Percentiles rank a stretch among this genome's conserved stretches.
phyloP scores from a whole-genome alignment of 2,113 vertebrate species.

The Callorhinus ursinus region DNA sequence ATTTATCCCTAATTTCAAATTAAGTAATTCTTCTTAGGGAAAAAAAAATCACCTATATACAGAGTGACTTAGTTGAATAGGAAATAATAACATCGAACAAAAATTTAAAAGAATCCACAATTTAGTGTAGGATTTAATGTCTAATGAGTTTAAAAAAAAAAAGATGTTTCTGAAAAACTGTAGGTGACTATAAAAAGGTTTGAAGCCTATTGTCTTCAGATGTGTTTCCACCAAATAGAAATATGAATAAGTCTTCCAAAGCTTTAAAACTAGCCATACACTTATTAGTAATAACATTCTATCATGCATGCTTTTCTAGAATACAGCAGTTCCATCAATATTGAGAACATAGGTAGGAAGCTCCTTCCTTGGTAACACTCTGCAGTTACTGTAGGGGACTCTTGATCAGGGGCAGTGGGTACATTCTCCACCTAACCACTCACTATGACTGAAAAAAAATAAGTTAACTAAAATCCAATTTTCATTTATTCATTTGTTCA shows the following conservation, averaged over 20 bases:
- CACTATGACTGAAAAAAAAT: background rate
- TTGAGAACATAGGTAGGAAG: background rate
- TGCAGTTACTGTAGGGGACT: background rate
- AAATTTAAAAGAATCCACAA: background rate
- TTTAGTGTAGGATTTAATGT: background rate
- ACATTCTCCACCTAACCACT: background rate
- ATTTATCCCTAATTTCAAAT: conserved; percentile 23
- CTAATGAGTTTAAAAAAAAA: background rate
- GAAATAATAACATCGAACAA: background rate
- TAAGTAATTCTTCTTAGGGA: background rate
- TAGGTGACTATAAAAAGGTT: background rate
- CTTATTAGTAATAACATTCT: background rate
- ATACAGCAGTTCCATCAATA: background rate
- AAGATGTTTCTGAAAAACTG: background rate
- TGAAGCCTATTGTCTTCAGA: background rate
- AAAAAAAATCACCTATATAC: background rate
- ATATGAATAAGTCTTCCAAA: background rate
- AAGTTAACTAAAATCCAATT: background rate
- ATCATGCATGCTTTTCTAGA: background rate
- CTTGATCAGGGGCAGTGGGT: background rate
- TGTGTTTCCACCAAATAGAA: background rate
- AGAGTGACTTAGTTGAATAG: background rate
- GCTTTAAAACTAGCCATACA: background rate
- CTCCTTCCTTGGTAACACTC: background rate
- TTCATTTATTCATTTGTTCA: conserved; percentile 25